Evolutionary conservation across 2,888 invertebrate genomes (phyloP).

Genomic region (Lycophotia porphyrea): DNA sequence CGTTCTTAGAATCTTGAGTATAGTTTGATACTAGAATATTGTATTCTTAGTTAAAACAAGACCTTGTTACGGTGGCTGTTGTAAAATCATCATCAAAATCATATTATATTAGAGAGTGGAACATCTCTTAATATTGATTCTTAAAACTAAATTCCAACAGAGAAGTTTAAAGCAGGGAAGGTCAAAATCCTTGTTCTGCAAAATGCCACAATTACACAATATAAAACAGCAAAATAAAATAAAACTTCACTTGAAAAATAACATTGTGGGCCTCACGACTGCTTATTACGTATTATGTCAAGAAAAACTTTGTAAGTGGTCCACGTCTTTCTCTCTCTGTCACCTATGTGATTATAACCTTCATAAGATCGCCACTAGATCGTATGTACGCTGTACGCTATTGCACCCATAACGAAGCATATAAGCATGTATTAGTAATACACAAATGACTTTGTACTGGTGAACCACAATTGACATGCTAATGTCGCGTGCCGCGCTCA

Average conservation of each 20-base stretch:
- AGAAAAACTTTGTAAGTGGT: neutral
- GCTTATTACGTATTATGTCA: neutral
- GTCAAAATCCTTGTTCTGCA: neutral
- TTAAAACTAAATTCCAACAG: neutral
- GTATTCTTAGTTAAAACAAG: neutral
- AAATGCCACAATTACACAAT: neutral
- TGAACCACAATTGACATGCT: slow-evolving; percentile 56
- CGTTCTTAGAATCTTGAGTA: neutral
- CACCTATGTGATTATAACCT: neutral
- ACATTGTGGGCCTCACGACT: neutral
- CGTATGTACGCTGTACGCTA: neutral
- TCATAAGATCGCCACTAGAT: neutral
- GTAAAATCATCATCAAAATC: neutral
- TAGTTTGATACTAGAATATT: neutral
- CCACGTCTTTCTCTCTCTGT: neutral
- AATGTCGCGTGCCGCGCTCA: slow-evolving; percentile 54
- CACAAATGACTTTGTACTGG: slow-evolving; percentile 36
- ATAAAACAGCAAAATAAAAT: neutral
- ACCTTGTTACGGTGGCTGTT: neutral
- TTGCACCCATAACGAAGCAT: neutral
- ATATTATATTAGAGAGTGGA: neutral
- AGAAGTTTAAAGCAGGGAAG: neutral
- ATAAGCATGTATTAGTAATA: slow-evolving; percentile 33
- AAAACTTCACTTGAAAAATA: neutral
- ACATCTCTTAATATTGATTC: neutral